Base-by-base conservation (phyloP, 2,888 invertebrate species). In the Meandrusa payeni region DNA sequence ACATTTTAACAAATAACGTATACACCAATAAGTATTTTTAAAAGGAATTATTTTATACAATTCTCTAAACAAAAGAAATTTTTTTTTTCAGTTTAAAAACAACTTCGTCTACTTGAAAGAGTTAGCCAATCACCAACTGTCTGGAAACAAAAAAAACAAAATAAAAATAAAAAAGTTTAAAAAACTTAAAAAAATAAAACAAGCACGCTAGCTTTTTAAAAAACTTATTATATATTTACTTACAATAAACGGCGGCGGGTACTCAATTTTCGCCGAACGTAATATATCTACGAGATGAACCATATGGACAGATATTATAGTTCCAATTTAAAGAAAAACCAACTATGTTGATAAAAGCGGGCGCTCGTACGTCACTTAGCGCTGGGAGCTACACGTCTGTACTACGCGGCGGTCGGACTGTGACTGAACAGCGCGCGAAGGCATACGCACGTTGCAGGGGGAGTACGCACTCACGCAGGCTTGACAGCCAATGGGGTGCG, bases 241-340 rank as follows among this genome's bases (percentile, higher is more conserved):
- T 89, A 93, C 93, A 91, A 92, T 92, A 90, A 91, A 89, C 86
- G 91, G 90, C 74, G 87, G 87, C 88, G 92, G 90, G 89, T 92
- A 93, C 85, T 92, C 93, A 90, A 92, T 91, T 81, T 92, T 91
- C 88, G 91, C 92, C 90, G 93, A 92, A 89, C 92, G 92, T 88
- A 93, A 93, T 85, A 92, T 90, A 89, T 93, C 92, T 87, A 93
- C 91, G 89, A 93, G 92, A 88, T 93, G 93, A 91, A 93, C 93
- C 93, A 93, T 93, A 93, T 92, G 93, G 92, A 91, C 90, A 86
- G 89, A 77, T 87, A 66, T 73, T 67, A 73, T 71, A 74, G 70
- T 77, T 55, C 55, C 74, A 75, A 77, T 69, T 74, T 61, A 59
- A 64, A 71, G 69, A 55, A 59, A 79, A 83, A 78, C 69, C 68